phyloP scores from a whole-genome alignment of 1,140 invertebrate genomes.

The Cryptotermes secundus region DNA sequence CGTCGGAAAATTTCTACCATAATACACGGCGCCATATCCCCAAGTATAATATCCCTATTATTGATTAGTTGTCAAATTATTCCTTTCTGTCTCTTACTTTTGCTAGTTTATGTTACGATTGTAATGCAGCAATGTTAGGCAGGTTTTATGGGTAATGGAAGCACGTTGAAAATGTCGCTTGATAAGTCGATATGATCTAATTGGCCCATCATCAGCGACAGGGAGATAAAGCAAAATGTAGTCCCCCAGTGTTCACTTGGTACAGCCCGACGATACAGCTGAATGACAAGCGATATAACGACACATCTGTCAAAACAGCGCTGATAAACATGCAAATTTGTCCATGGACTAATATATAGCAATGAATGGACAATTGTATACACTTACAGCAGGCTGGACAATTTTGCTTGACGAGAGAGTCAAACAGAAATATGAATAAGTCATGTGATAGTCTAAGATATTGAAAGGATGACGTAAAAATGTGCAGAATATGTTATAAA shows the following conservation, averaged over 20 bases:
- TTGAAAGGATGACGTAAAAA: too few species aligned
- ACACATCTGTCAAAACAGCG: not conserved
- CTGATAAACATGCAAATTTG: not conserved
- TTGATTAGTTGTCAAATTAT: too few species aligned
- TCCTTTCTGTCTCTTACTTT: too few species aligned
- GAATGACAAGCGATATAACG: not conserved
- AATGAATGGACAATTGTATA: not conserved
- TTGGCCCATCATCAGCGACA: not conserved
- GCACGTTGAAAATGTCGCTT: not conserved
- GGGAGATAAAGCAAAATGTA: not conserved
- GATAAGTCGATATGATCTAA: not conserved
- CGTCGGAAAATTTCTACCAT: too few species aligned
- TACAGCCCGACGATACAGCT: not conserved
- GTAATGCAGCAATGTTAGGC: not conserved
- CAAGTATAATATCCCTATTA: too few species aligned
- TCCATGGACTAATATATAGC: not conserved
- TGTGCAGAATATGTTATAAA: too few species aligned
- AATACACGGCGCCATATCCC: too few species aligned
- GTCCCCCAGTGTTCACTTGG: not conserved
- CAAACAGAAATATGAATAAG: too few species aligned
- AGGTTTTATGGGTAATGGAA: not conserved
- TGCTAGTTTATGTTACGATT: too few species aligned
- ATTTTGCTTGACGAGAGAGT: too few species aligned
- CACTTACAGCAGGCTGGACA: too few species aligned
- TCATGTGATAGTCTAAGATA: too few species aligned